Conservation (phyloP, 1,140 invertebrate genomes). For the Philaenus spumarius region DNA sequence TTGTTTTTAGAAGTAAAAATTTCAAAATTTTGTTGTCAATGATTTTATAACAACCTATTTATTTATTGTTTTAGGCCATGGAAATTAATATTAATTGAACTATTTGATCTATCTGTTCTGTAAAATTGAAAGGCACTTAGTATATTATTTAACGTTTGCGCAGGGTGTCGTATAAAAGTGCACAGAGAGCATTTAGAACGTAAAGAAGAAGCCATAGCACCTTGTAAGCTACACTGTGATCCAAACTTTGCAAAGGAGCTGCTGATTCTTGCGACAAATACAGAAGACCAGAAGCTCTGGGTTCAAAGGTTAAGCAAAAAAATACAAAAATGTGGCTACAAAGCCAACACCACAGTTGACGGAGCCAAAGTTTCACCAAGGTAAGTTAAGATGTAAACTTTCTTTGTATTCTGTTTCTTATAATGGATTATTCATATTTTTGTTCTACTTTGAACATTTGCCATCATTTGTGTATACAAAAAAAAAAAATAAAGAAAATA, state of each 20-base stretch:
- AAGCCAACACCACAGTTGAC: slow-evolving; percentile 65
- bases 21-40: no score
- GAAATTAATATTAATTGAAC: no score
- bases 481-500: slow-evolving; percentile 7
- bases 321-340: slow-evolving; percentile 90
- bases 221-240: slow-evolving; percentile 91
- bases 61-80: no score
- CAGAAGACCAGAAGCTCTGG: slow-evolving; percentile 90
- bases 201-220: slow-evolving; percentile 75
- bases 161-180: slow-evolving; percentile 92
- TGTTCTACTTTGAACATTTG: no score
- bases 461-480: slow-evolving; percentile 20
- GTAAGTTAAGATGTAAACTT: no score
- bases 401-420: no score
- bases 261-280: slow-evolving; percentile 71
- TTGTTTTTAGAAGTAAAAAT: no score
- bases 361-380: slow-evolving; percentile 59
- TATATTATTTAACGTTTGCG: slow-evolving; percentile 25
- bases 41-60: no score
- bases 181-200: slow-evolving; percentile 89
- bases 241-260: slow-evolving; percentile 88
- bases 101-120: no score
- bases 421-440: no score
- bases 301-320: slow-evolving; percentile 83
- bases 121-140: no score